phyloP scores from a whole-genome alignment of 2,113 vertebrate species.

The Cepphus grylle region DNA sequence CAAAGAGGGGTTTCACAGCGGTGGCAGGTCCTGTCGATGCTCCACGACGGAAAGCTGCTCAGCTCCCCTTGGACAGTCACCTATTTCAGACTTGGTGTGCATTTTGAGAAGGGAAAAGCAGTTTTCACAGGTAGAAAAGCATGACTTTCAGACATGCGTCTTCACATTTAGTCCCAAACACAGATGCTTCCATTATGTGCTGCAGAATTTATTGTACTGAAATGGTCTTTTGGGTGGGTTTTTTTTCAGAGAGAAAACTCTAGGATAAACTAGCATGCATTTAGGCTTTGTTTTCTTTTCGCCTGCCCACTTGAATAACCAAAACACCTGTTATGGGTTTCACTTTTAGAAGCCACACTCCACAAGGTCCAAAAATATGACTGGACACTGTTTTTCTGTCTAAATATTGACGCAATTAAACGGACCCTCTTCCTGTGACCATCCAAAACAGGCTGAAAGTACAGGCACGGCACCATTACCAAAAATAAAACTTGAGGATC shows the following conservation, averaged over 20 bases:
- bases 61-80: not conserved
- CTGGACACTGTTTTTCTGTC: fast-evolving
- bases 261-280: not conserved
- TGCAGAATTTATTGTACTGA: not conserved
- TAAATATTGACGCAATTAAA: not conserved
- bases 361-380: fast-evolving
- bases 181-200: not conserved
- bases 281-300: not conserved
- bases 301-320: not conserved
- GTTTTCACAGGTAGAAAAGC: not conserved
- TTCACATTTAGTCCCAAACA: not conserved
- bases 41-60: not conserved
- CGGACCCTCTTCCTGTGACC: not conserved
- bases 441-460: not conserved
- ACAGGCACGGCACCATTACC: not conserved
- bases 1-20: not conserved
- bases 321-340: not conserved
- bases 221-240: not conserved
- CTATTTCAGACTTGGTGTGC: not conserved
- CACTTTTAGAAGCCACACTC: not conserved
- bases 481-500: not conserved
- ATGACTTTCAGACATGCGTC: fast-evolving
- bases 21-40: not conserved
- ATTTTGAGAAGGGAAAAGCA: not conserved
- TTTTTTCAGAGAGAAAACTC: not conserved